These are phyloP conservation scores for Euplagia quadripunctaria DNA, from an alignment of 2,888 invertebrate genomes.

Conservation along the genomic window DNA sequence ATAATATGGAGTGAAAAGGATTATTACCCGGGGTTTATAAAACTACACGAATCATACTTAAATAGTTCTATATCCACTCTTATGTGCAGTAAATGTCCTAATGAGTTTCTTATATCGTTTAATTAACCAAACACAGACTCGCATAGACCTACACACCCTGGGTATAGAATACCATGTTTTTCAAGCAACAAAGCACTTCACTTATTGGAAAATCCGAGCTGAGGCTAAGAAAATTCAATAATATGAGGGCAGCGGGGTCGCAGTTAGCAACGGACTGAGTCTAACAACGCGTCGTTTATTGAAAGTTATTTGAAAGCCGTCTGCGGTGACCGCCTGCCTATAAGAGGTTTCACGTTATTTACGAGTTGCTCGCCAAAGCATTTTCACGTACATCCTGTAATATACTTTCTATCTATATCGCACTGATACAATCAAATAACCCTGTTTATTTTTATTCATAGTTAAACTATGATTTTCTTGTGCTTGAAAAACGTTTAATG, in stretches of 20 bases:
- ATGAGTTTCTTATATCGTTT: conserved; percentile 33
- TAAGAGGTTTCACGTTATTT: conserved; percentile 60
- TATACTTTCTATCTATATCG: background rate
- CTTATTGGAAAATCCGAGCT: conserved; percentile 68
- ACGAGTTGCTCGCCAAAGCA: conserved; percentile 49
- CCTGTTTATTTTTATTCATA: background rate
- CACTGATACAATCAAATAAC: background rate
- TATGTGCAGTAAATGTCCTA: conserved; percentile 6
- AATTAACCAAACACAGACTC: conserved; percentile 39
- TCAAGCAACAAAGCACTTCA: conserved; percentile 62
- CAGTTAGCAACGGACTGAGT: conserved; percentile 49
- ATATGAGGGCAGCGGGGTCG: conserved; percentile 56
- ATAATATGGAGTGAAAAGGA: too few species aligned
- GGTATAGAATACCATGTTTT: conserved; percentile 31
- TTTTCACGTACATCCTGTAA: conserved; percentile 43
- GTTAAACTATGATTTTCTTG: too few species aligned
- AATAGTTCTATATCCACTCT: background rate
- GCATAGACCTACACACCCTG: conserved; percentile 22
- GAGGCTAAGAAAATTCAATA: conserved; percentile 71
- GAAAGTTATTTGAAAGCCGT: conserved; percentile 71
- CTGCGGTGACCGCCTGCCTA: conserved; percentile 61
- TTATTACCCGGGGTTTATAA: too few species aligned
- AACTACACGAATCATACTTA: too few species aligned
- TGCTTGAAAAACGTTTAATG: too few species aligned
- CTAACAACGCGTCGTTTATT: conserved; percentile 63